Conservation (phyloP, 2,797 vertebrate species). For the Yasuhikotakia modesta region DNA sequence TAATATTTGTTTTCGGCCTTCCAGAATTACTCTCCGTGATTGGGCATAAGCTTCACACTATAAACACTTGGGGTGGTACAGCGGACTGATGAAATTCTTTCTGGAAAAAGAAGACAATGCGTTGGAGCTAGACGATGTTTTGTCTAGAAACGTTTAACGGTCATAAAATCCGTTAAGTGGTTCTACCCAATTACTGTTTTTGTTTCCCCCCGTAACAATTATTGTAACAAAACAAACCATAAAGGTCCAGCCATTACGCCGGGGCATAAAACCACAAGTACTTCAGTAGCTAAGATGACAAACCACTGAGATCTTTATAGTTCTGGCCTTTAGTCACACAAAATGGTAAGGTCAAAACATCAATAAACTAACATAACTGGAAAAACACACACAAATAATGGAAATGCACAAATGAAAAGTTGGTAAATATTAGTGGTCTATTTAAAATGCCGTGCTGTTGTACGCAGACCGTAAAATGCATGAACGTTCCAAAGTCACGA, state of each 20-base stretch:
- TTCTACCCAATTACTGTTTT: no score
- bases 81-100: slow-evolving; percentile 26
- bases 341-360: slow-evolving; percentile 47
- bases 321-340: slow-evolving; percentile 35
- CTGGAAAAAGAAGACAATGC: slow-evolving; percentile 30
- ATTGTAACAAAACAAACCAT: slow-evolving; percentile 52
- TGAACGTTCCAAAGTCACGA: slow-evolving; percentile 16
- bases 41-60: slow-evolving; percentile 7
- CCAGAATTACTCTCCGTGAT: slow-evolving; percentile 33
- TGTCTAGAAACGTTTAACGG: slow-evolving; percentile 33
- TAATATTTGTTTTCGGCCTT: slow-evolving; percentile 47
- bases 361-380: slow-evolving; percentile 44
- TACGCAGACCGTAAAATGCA: slow-evolving; percentile 43
- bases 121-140: slow-evolving; percentile 2
- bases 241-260: slow-evolving; percentile 38
- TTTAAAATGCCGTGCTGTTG: slow-evolving; percentile 41
- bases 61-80: slow-evolving; percentile 17
- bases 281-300: background rate
- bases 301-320: slow-evolving; percentile 42
- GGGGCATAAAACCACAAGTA: slow-evolving; percentile 41
- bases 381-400: slow-evolving; percentile 41
- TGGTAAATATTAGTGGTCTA: slow-evolving; percentile 14
- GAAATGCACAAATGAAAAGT: slow-evolving; percentile 31
- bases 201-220: slow-evolving; percentile 40
- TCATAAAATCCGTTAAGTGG: slow-evolving; percentile 29